Evolutionary conservation across 1,140 invertebrate genomes (phyloP).

Genomic region (Temnothorax nylanderi): DNA sequence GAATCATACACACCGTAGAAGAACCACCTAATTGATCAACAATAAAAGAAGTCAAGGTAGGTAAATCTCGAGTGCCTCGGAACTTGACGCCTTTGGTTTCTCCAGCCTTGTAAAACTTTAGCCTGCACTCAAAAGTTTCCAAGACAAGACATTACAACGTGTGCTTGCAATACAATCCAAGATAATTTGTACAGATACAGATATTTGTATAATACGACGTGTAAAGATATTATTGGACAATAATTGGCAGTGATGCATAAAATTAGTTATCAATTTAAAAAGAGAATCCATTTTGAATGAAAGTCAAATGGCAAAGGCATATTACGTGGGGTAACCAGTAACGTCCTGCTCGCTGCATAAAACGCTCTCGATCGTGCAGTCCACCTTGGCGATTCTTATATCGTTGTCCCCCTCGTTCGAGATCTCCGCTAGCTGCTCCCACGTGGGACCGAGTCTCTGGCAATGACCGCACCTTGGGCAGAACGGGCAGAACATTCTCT

Average conservation of each 20-base stretch:
- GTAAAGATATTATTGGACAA: too few species aligned
- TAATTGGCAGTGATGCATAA: too few species aligned
- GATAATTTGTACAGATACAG: background rate
- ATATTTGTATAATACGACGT: conserved; percentile 17
- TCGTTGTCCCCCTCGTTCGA: conserved; percentile 88
- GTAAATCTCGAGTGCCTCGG: conserved; percentile 90
- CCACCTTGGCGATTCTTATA: conserved; percentile 91
- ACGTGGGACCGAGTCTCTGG: conserved; percentile 89
- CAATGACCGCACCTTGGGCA: conserved; percentile 90
- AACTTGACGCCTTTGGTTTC: conserved; percentile 88
- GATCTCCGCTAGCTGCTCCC: conserved; percentile 90
- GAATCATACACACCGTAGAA: conserved; percentile 74
- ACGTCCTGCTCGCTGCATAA: conserved; percentile 91
- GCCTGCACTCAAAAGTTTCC: conserved; percentile 74
- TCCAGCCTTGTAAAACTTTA: conserved; percentile 91
- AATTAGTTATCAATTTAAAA: too few species aligned
- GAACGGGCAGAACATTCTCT: conserved; percentile 5
- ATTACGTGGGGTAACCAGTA: conserved; percentile 90
- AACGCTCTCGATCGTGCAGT: conserved; percentile 90
- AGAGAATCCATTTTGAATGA: background rate
- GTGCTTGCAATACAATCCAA: background rate
- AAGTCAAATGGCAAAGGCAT: conserved; percentile 20
- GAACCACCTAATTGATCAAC: conserved; percentile 88
- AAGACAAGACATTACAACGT: background rate
- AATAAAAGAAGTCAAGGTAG: conserved; percentile 90